phyloP scores from a whole-genome alignment of 1,140 invertebrate species.

The Dendroctonus ponderosae region DNA sequence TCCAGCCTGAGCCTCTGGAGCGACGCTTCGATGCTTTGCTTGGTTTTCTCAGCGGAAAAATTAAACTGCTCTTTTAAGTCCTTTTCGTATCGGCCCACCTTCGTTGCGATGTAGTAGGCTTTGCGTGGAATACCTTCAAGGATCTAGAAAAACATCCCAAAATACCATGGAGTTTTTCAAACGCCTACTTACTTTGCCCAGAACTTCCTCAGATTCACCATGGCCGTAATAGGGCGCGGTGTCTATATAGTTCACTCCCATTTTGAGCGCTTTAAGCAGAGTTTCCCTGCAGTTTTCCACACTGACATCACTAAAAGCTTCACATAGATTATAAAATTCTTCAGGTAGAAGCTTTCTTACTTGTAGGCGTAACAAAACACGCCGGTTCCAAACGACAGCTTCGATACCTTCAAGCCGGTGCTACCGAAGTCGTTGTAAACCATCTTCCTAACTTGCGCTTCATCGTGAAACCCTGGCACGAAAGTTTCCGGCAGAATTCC shows the following conservation, averaged over 20 bases:
- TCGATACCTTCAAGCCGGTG: slow-evolving; percentile 59
- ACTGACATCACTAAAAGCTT: slow-evolving; percentile 53
- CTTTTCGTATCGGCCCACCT: slow-evolving; percentile 81
- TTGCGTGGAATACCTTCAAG: slow-evolving; percentile 74
- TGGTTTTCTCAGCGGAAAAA: slow-evolving; percentile 74
- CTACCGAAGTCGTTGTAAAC: slow-evolving; percentile 57
- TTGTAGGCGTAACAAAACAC: slow-evolving; percentile 58
- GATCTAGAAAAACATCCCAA: slow-evolving; percentile 56
- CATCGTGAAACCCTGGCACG: slow-evolving; percentile 60
- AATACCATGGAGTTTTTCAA: background rate
- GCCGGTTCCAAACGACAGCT: slow-evolving; percentile 58
- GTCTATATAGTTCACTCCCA: slow-evolving; percentile 89
- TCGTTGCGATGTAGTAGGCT: slow-evolving; percentile 86
- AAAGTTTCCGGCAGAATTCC: slow-evolving; percentile 48
- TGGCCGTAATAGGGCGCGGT: slow-evolving; percentile 91
- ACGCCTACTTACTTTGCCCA: slow-evolving; percentile 77
- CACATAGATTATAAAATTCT: background rate
- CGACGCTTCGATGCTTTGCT: slow-evolving; percentile 72
- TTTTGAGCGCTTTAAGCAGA: slow-evolving; percentile 69
- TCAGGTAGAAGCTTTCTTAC: slow-evolving; percentile 46
- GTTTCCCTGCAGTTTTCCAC: slow-evolving; percentile 66
- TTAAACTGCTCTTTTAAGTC: slow-evolving; percentile 80
- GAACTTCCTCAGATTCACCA: slow-evolving; percentile 72
- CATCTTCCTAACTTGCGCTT: slow-evolving; percentile 56
- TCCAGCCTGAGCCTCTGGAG: slow-evolving; percentile 71